These are phyloP conservation scores for Andrena cerasifolii DNA, from an alignment of 1,140 invertebrate species.

Conservation along the genomic window DNA sequence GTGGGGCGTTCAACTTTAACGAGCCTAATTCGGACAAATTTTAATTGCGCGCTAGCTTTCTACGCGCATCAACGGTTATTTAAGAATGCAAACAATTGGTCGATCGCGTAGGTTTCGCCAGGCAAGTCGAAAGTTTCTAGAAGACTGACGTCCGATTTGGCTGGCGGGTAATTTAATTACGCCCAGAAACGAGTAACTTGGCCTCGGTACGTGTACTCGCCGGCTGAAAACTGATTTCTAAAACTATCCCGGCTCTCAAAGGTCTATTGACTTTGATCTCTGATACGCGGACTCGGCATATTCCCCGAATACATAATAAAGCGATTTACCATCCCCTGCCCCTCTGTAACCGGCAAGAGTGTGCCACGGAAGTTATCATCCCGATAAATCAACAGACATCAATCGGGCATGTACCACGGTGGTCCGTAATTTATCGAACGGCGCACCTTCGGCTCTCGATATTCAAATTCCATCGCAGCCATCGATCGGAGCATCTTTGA, in stretches of 20 bases:
- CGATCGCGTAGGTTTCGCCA: not conserved
- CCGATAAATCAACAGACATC: slow-evolving; percentile 52
- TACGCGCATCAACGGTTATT: not conserved
- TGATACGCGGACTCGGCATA: not conserved
- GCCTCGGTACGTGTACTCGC: too few relatives aligned
- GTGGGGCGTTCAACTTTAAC: too few relatives aligned
- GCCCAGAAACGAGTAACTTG: too few relatives aligned
- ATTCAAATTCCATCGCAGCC: slow-evolving; percentile 50
- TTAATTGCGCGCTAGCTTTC: too few relatives aligned
- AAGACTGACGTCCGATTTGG: not conserved
- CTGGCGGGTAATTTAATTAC: not conserved
- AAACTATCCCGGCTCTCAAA: not conserved
- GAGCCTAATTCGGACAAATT: too few relatives aligned
- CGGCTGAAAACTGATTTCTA: slow-evolving; percentile 4
- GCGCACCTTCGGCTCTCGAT: slow-evolving; percentile 35
- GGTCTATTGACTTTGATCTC: not conserved
- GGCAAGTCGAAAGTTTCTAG: slow-evolving; percentile 16
- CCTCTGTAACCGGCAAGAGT: not conserved
- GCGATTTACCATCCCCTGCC: slow-evolving; percentile 23
- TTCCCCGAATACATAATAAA: slow-evolving; percentile 30
- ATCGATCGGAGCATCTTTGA: not conserved
- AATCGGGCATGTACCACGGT: slow-evolving; percentile 36
- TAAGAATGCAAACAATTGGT: not conserved
- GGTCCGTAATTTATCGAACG: slow-evolving; percentile 52
- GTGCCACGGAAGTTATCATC: slow-evolving; percentile 43